Percentiles rank a stretch among this genome's conserved stretches.
phyloP scores from a whole-genome alignment of 2,888 invertebrate genomes.

The Drosophila rubida region DNA sequence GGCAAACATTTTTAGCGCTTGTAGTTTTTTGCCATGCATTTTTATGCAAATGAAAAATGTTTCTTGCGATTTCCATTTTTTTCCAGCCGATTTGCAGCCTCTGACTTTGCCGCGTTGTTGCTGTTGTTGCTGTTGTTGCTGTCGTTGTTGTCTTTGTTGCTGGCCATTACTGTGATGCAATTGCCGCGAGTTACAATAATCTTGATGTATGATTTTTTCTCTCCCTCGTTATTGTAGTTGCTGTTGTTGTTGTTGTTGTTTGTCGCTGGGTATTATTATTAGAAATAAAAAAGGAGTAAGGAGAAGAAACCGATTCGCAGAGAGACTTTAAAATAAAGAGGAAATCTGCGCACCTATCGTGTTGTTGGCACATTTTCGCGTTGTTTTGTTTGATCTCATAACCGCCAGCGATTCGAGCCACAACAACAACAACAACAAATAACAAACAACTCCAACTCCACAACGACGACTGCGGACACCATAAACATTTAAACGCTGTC shows the following conservation, averaged over 20 bases:
- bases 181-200: conserved; percentile 81
- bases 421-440: conserved; percentile 47
- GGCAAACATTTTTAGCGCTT: conserved; percentile 79
- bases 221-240: conserved; percentile 42
- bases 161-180: conserved; percentile 78
- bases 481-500: conserved; percentile 78
- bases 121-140: conserved; percentile 32
- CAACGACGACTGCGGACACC: conserved; percentile 57
- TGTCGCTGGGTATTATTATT: conserved; percentile 52
- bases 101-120: conserved; percentile 42
- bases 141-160: conserved; percentile 31
- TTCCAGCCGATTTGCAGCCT: conserved; percentile 44
- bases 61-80: conserved; percentile 73
- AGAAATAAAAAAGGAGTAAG: conserved; percentile 41
- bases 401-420: conserved; percentile 68
- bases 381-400: conserved; percentile 81
- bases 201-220: conserved; percentile 78
- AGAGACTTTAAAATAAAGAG: conserved; percentile 51
- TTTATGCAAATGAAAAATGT: conserved; percentile 81
- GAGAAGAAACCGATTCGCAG: conserved; percentile 35
- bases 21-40: conserved; percentile 75
- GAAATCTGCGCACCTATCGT: conserved; percentile 68
- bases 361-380: conserved; percentile 78
- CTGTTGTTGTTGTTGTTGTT: conserved; percentile 12
- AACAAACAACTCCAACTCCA: conserved; percentile 39